Base-by-base conservation (phyloP, 2,797 vertebrate species). In the Lophotriccus pileatus region DNA sequence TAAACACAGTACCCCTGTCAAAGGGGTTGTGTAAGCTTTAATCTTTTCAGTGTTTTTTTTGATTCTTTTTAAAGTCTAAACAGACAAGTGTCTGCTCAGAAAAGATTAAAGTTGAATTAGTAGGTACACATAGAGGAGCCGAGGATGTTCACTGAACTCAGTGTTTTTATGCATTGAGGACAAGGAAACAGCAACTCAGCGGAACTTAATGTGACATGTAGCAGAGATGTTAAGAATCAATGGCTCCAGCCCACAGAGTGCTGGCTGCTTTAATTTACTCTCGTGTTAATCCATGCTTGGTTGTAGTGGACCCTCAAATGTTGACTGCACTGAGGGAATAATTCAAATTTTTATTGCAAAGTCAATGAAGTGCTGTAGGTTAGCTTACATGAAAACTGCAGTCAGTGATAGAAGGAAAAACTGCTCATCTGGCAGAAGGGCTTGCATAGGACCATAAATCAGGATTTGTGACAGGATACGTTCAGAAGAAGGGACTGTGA, bases 231-330 rank as follows among this genome's bases (percentile, higher is more conserved):
- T 59, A 69, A 32, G 15, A 69, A 46, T n/a, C 23, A 10, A 3
- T 11, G 16, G 41, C 37, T 81, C 39, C n/a, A 73, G 37, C 49
- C 53, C 20, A 5, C 69, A 32, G 0, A 4, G 16, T 47, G 41
- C 34, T 70, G 34, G 10, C 44, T 75, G 50, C 55, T 77, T 81
- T 50, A 9, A 36, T 78, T 50, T 58, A 22, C 32, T 46, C 14
- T 47, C 1, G 0, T 62, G 20, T 50, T 74, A 1, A 0, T 55
- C 41, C 47, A 0, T 37, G n/a, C 30, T 68, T 73, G 12, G 18
- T 52, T 67, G 28, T 23, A 67, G 36, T 4, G 28, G 36, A 37
- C 46, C 73, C 91, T 83, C 34, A 39, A 24, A 25, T 44, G n/a
- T 36, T 59, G 32, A 34, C 36, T 67, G 76, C 9, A 24, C 32